phyloP scores from a whole-genome alignment of 2,113 vertebrate species.

The Pimephales promelas region DNA sequence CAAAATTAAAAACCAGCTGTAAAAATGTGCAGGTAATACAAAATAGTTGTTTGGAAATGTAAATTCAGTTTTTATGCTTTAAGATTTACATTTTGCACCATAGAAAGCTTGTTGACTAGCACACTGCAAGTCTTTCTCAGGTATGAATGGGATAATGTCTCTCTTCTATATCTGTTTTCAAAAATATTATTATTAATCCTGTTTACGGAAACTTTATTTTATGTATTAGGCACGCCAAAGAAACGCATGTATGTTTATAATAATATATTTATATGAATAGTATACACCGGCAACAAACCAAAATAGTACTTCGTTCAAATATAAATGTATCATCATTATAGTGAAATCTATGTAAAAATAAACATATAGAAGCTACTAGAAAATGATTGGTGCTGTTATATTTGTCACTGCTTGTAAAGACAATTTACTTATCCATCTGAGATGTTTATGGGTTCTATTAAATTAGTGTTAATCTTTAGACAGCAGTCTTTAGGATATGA shows the following conservation, averaged over 20 bases:
- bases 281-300: neutral
- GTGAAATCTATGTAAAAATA: neutral
- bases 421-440: constrained; percentile 39
- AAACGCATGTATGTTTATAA: neutral
- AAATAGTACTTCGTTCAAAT: neutral
- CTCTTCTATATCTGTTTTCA: neutral
- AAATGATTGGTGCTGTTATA: neutral
- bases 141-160: neutral
- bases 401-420: constrained; percentile 28
- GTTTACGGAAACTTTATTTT: neutral
- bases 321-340: neutral
- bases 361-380: neutral
- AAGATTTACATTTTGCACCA: neutral
- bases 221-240: neutral
- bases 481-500: constrained; percentile 49
- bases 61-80: neutral
- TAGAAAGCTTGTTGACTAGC: neutral
- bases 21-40: neutral
- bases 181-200: neutral
- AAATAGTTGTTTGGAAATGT: constrained; percentile 31
- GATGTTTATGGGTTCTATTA: constrained; percentile 52
- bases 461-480: constrained; percentile 43
- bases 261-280: neutral
- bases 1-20: neutral
- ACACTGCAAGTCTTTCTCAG: neutral